Conservation (phyloP, 2,113 vertebrate genomes). For the Phalacrocorax carbo region DNA sequence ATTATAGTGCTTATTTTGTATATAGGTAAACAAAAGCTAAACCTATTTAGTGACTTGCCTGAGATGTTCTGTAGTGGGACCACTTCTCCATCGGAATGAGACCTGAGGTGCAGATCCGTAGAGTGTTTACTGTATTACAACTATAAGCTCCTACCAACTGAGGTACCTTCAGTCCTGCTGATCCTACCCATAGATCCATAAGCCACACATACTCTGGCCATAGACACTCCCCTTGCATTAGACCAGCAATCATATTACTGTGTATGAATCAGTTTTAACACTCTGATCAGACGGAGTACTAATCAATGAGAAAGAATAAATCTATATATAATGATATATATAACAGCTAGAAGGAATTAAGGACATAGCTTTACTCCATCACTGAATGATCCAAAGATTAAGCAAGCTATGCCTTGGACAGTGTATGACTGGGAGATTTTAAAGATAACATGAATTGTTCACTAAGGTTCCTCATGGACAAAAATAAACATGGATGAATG, state of each 20-base stretch:
- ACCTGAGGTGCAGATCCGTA: neutral
- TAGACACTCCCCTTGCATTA: neutral
- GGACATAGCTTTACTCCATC: neutral
- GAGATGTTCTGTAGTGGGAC: neutral
- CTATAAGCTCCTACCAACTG: rapidly evolving
- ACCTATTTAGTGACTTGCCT: neutral
- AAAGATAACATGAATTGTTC: neutral
- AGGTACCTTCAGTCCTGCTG: neutral
- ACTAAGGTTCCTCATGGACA: neutral
- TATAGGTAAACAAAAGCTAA: neutral
- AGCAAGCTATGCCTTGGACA: neutral
- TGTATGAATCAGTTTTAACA: neutral
- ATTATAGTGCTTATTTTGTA: neutral
- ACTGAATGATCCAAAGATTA: neutral
- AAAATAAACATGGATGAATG: neutral
- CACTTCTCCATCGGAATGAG: neutral
- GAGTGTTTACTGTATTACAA: neutral
- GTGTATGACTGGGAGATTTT: neutral
- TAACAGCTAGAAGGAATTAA: neutral
- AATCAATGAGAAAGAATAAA: neutral
- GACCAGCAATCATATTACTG: neutral
- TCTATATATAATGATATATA: neutral
- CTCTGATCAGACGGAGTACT: neutral
- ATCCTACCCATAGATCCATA: neutral
- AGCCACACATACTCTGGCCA: neutral